Evolutionary conservation across 2,797 vertebrate species (phyloP).

Genomic region (Pempheris klunzingeri): DNA sequence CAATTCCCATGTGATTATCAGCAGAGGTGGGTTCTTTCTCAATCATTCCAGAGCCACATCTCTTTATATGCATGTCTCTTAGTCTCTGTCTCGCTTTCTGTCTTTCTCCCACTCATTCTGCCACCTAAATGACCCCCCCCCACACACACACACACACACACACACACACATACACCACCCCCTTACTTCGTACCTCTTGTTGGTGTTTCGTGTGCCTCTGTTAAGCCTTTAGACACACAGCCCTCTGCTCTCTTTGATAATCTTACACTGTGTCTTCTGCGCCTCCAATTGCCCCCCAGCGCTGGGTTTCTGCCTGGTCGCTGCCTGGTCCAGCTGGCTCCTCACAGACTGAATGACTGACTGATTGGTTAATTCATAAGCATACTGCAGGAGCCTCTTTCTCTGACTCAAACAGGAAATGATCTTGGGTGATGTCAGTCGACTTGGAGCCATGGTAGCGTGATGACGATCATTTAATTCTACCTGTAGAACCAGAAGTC

Average conservation of each 20-base stretch:
- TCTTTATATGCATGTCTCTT: conserved; percentile 41
- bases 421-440: conserved; percentile 29
- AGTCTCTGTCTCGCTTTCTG: conserved; percentile 4
- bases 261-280: conserved; percentile 64
- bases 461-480: conserved; percentile 18
- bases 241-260: conserved; percentile 71
- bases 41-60: conserved; percentile 43
- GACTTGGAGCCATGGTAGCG: background rate
- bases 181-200: conserved; percentile 24
- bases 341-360: conserved; percentile 53
- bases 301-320: conserved; percentile 40
- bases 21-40: conserved; percentile 49
- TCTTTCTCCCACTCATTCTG: conserved; percentile 41
- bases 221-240: conserved; percentile 66
- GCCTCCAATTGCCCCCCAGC: conserved; percentile 58
- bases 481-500: background rate
- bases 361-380: conserved; percentile 49
- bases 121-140: conserved; percentile 49
- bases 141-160: too few species aligned
- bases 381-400: conserved; percentile 28
- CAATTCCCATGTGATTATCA: conserved; percentile 47
- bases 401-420: conserved; percentile 31
- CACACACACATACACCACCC: conserved; percentile 4
- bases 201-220: conserved; percentile 58
- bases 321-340: conserved; percentile 60